Evolutionary conservation across 2,797 vertebrate species (phyloP).

Genomic region (Merluccius polli): DNA sequence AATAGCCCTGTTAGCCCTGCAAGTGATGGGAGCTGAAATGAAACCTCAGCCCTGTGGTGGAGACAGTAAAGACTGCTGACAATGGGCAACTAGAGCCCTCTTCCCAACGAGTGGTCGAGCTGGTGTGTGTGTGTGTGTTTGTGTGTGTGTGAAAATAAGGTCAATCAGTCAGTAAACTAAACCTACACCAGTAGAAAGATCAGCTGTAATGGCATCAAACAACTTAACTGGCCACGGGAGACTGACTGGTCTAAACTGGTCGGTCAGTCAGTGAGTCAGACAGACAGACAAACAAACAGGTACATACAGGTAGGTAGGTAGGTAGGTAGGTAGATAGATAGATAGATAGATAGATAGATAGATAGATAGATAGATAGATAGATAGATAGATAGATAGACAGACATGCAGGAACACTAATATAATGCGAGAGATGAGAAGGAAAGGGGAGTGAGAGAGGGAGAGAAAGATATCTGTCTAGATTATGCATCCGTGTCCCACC

Average conservation of each 20-base stretch:
- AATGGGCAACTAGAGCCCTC: conserved; percentile 48
- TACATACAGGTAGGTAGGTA: neutral
- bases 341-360: neutral
- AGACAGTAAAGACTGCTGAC: conserved; percentile 60
- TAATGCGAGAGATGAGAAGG: neutral
- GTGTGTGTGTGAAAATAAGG: neutral
- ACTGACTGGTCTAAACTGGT: neutral
- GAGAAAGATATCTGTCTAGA: neutral
- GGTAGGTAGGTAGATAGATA: neutral
- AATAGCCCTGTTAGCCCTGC: conserved; percentile 42
- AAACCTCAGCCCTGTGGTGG: conserved; percentile 46
- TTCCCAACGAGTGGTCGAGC: conserved; percentile 28
- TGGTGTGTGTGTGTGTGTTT: conserved; percentile 22
- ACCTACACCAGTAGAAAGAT: neutral
- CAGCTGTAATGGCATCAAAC: neutral
- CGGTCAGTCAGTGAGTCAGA: neutral
- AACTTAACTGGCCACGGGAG: neutral
- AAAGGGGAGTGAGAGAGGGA: neutral
- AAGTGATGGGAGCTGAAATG: conserved; percentile 56
- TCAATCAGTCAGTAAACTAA: neutral
- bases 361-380: neutral
- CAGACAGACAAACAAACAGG: conserved; percentile 9
- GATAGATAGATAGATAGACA: neutral
- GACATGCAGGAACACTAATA: neutral
- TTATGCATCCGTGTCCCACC: neutral